phyloP scores from a whole-genome alignment of 2,888 invertebrate species.

The Cephus pygmeus region DNA sequence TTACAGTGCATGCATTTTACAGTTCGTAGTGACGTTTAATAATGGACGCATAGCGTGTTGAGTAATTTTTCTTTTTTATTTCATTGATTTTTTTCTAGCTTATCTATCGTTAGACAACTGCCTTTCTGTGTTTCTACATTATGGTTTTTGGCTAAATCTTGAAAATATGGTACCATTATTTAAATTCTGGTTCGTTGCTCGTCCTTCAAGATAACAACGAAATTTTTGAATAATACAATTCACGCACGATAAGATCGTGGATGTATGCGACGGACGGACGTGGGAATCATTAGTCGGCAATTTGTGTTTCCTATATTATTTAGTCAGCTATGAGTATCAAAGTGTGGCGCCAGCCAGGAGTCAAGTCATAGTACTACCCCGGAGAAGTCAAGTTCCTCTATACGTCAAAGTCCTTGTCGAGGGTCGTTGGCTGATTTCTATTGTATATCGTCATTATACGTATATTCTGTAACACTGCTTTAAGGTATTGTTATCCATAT shows the following conservation, averaged over 20 bases:
- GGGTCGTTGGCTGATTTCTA: neutral
- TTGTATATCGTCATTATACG: neutral
- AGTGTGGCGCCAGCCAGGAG: neutral
- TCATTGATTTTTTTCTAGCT: neutral
- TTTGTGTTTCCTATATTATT: neutral
- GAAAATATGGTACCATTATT: neutral
- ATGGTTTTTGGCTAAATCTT: neutral
- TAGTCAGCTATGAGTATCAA: neutral
- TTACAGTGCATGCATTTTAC: neutral
- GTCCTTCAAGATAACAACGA: neutral
- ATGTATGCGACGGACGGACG: neutral
- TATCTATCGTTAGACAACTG: neutral
- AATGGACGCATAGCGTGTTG: neutral
- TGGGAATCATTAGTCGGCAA: neutral
- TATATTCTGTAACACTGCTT: neutral
- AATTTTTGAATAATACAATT: neutral
- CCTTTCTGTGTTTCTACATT: neutral
- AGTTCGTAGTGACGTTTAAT: neutral
- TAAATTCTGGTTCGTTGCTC: neutral
- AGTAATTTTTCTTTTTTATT: neutral
- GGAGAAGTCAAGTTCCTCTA: neutral
- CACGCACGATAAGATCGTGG: neutral
- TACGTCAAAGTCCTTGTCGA: neutral
- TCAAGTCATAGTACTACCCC: neutral
- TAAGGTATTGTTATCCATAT: neutral